A percentile compares a stretch with the other conserved stretches of the same genome.
These are phyloP conservation scores for Monochamus alternatus DNA, from an alignment of 2,888 invertebrate species.

Conservation along the genomic window DNA sequence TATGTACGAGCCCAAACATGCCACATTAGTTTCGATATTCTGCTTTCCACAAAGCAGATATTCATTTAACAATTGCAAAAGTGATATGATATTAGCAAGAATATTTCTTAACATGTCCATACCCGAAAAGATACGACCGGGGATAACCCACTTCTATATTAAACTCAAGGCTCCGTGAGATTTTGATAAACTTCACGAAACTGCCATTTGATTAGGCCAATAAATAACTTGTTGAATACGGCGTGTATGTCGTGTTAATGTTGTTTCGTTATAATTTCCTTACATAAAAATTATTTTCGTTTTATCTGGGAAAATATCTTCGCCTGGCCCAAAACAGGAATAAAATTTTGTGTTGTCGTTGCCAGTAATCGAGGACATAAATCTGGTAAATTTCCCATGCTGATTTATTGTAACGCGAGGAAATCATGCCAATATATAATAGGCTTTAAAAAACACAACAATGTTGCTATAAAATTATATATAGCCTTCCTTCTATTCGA, in stretches of 20 bases:
- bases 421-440: slow-evolving; percentile 17
- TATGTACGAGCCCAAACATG: slow-evolving; percentile 44
- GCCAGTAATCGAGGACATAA: background rate
- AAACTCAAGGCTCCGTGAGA: background rate
- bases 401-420: slow-evolving; percentile 4
- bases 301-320: slow-evolving; percentile 1
- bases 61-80: background rate
- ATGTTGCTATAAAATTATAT: background rate
- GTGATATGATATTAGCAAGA: background rate
- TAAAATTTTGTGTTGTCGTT: slow-evolving; percentile 6
- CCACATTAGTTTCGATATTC: slow-evolving; percentile 44
- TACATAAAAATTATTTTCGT: slow-evolving; percentile 10
- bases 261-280: slow-evolving; percentile 1
- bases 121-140: background rate
- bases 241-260: slow-evolving; percentile 7
- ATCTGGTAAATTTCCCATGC: background rate
- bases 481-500: background rate
- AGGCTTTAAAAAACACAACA: background rate
- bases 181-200: slow-evolving; percentile 4
- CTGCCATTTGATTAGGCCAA: background rate
- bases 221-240: slow-evolving; percentile 6
- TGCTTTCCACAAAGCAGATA: slow-evolving; percentile 23
- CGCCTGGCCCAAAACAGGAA: slow-evolving; percentile 3
- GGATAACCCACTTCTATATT: background rate
- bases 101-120: too few species aligned